A percentile compares a stretch with the other conserved stretches of the same genome.
Conservation (phyloP, 1,140 invertebrate genomes). For the Harlomillsia oculata region DNA sequence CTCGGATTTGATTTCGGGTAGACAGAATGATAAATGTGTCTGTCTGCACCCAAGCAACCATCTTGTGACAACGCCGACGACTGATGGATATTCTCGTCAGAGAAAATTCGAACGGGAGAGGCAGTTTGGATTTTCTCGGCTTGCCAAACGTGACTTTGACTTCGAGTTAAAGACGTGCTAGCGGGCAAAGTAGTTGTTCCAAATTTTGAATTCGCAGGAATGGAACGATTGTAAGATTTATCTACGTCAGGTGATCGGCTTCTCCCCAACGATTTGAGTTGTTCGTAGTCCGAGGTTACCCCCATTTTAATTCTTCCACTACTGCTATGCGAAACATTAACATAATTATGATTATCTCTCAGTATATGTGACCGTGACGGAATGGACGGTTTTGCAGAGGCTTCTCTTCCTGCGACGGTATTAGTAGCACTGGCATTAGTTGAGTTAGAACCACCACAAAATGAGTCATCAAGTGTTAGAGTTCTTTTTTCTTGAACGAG, state of each 20-base stretch:
- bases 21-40: too few relatives aligned
- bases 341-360: constrained; percentile 15
- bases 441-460: too few relatives aligned
- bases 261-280: neutral
- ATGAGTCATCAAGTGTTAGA: too few relatives aligned
- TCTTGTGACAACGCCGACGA: too few relatives aligned
- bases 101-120: constrained; percentile 14
- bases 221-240: too few relatives aligned
- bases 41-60: too few relatives aligned
- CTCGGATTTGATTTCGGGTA: too few relatives aligned
- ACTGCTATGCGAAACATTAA: constrained; percentile 5
- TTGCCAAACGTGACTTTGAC: constrained; percentile 34
- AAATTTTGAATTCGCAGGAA: too few relatives aligned
- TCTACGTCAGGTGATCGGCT: too few relatives aligned
- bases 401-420: too few relatives aligned
- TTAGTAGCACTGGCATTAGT: too few relatives aligned
- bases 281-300: constrained; percentile 16
- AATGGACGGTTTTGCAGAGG: neutral
- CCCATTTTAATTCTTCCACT: constrained; percentile 13
- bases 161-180: constrained; percentile 26
- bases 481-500: too few relatives aligned
- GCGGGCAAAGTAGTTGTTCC: neutral
- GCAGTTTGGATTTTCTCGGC: constrained; percentile 2
- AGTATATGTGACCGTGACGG: neutral
- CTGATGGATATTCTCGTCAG: constrained; percentile 23